Percentiles rank a stretch among this genome's conserved stretches.
Conservation (phyloP, 2,888 invertebrate genomes). For the Drosophila maculinotata region DNA sequence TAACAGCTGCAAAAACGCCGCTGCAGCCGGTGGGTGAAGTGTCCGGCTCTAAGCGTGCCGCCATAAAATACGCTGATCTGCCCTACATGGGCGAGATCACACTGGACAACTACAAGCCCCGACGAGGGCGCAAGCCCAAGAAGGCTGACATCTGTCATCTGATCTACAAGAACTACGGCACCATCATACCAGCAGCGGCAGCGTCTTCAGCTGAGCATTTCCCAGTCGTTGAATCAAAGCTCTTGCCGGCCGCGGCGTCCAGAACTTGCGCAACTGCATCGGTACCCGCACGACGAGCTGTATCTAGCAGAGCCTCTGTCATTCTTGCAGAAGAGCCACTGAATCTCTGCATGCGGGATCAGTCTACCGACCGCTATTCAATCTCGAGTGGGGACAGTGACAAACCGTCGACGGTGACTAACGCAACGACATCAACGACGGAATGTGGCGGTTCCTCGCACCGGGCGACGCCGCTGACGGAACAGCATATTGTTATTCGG, state of each 20-base stretch:
- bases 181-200: conserved; percentile 88
- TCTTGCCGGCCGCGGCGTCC: not conserved
- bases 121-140: conserved; percentile 94
- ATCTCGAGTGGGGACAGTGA: conserved; percentile 82
- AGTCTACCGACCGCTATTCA: conserved; percentile 81
- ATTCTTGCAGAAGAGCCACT: conserved; percentile 88
- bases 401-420: conserved; percentile 50
- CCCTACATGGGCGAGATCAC: conserved; percentile 98
- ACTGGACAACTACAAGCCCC: conserved; percentile 93
- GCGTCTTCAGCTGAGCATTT: conserved; percentile 9
- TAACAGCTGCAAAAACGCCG: not conserved
- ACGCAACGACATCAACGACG: conserved; percentile 79
- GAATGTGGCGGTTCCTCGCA: conserved; percentile 55
- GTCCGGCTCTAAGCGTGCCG: conserved; percentile 83
- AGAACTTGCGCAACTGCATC: not conserved
- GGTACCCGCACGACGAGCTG: conserved; percentile 3
- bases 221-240: conserved; percentile 14
- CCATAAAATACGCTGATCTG: conserved; percentile 91
- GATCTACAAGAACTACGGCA: conserved; percentile 96
- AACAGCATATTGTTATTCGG: conserved; percentile 67
- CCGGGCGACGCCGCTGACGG: conserved; percentile 45
- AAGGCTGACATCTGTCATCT: conserved; percentile 96
- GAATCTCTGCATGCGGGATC: conserved; percentile 93
- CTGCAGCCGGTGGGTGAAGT: conserved; percentile 1
- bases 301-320: not conserved